Conservation (phyloP, 2,888 invertebrate species). For the Morpho deidamia region DNA sequence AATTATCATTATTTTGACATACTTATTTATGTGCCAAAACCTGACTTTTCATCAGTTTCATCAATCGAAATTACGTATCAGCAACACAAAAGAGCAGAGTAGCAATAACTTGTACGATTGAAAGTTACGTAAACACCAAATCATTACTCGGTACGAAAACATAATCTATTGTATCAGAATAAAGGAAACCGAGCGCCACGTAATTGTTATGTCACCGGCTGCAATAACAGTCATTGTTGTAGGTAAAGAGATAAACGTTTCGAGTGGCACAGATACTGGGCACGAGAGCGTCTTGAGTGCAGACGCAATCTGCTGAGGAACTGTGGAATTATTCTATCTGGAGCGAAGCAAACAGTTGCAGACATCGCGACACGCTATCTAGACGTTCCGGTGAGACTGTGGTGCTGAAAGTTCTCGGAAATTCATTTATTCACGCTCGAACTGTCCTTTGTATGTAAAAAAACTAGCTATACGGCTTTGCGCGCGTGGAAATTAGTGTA, state of each 20-base stretch:
- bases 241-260: conserved; percentile 16
- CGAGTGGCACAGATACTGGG: conserved; percentile 24
- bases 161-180: too few species aligned
- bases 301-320: conserved; percentile 15
- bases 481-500: too few species aligned
- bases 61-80: too few species aligned
- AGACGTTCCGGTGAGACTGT: conserved; percentile 24
- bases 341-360: conserved; percentile 26
- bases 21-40: too few species aligned
- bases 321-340: conserved; percentile 26
- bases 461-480: too few species aligned
- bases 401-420: conserved; percentile 17
- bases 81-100: too few species aligned
- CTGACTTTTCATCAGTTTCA: too few species aligned
- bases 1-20: too few species aligned
- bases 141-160: too few species aligned
- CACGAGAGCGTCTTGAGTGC: conserved; percentile 14
- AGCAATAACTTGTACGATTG: too few species aligned
- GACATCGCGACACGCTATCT: conserved; percentile 28
- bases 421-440: background rate
- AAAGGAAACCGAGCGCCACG: background rate
- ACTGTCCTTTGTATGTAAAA: too few species aligned
- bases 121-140: too few species aligned
- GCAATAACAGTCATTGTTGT: background rate
- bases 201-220: background rate